A percentile compares a stretch with the other conserved stretches of the same genome.
Evolutionary conservation across 2,888 invertebrate genomes (phyloP).

Genomic region (Epinotia bilunana): DNA sequence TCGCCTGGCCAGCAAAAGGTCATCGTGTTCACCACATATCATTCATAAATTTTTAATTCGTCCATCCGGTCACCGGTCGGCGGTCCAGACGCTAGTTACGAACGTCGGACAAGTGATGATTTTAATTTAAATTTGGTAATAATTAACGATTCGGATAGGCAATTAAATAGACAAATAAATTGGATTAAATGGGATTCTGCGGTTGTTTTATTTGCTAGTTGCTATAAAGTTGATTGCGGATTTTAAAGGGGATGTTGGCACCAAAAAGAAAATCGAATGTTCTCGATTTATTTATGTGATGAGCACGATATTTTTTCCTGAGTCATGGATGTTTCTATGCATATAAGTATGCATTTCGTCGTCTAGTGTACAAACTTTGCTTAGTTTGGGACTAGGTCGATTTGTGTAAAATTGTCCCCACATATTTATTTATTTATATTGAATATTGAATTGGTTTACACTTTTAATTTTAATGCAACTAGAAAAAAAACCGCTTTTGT

Average conservation of each 20-base stretch:
- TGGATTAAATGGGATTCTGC: constrained; percentile 1
- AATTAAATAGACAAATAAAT: constrained; percentile 6
- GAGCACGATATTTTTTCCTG: too few relatives aligned
- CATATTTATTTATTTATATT: too few relatives aligned
- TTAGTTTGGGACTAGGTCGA: too few relatives aligned
- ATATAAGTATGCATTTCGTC: too few relatives aligned
- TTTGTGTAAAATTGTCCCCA: too few relatives aligned
- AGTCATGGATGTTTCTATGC: too few relatives aligned
- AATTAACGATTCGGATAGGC: constrained; percentile 3
- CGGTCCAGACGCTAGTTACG: background rate
- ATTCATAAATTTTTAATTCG: constrained; percentile 1
- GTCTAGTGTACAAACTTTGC: too few relatives aligned
- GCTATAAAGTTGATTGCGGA: constrained; percentile 2
- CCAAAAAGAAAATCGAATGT: too few relatives aligned
- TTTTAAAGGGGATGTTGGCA: background rate
- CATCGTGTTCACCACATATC: background rate
- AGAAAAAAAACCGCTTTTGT: too few relatives aligned
- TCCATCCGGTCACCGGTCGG: background rate
- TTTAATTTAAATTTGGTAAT: constrained; percentile 17
- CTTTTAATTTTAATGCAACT: too few relatives aligned
- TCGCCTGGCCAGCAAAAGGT: background rate
- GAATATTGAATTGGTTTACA: too few relatives aligned
- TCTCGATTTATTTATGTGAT: too few relatives aligned
- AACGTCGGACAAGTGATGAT: background rate
- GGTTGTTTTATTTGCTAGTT: background rate